These are phyloP conservation scores for Lates japonicus DNA, from an alignment of 2,797 vertebrate species.

Conservation along the genomic window DNA sequence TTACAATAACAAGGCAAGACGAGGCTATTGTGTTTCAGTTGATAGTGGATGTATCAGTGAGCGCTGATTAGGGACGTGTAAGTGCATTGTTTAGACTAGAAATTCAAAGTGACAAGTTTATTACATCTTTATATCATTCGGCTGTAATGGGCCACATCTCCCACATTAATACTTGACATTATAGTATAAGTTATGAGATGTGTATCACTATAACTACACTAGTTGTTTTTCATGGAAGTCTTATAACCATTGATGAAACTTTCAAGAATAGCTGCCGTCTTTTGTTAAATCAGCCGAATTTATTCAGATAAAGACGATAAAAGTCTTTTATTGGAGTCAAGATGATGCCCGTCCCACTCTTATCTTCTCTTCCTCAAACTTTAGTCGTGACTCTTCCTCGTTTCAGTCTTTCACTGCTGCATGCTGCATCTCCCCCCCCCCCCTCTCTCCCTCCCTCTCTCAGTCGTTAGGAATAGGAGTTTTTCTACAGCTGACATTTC, in stretches of 20 bases:
- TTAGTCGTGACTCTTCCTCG: not conserved
- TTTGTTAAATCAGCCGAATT: not conserved
- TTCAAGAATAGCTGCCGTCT: not conserved
- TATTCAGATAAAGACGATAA: slow-evolving; percentile 3
- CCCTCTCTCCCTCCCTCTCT: not conserved
- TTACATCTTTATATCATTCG: not conserved
- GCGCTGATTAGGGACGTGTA: slow-evolving; percentile 21
- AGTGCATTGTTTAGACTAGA: not conserved
- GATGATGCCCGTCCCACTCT: not conserved
- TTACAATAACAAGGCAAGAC: slow-evolving; percentile 69
- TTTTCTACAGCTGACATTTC: slow-evolving; percentile 42
- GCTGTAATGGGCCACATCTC: not conserved
- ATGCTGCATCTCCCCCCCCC: not conserved
- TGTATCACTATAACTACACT: not conserved
- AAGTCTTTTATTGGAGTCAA: not conserved
- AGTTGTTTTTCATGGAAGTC: not conserved
- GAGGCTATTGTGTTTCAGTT: slow-evolving; percentile 46
- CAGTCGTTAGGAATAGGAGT: not conserved
- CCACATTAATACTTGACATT: not conserved
- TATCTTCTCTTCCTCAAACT: not conserved
- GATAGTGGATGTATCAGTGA: slow-evolving; percentile 42
- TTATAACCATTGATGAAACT: not conserved
- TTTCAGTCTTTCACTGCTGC: not conserved
- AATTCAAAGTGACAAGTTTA: not conserved
- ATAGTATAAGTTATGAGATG: not conserved